These are phyloP conservation scores for Apostichopus japonicus DNA, from an alignment of 35 echinoderm and acorn worm species.

Conservation along the genomic window DNA sequence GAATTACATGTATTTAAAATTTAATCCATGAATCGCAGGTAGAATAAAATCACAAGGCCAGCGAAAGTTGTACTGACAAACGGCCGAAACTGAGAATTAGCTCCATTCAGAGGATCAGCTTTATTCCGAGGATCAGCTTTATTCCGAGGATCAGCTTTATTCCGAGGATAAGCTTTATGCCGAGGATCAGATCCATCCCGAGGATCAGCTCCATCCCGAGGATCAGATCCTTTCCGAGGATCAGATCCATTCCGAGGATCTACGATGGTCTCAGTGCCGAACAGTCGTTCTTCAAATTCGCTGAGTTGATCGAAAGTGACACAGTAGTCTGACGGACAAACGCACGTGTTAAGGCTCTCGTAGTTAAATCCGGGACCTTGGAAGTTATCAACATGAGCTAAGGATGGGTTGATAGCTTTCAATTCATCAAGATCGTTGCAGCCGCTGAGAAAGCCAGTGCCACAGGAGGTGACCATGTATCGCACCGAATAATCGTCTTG, in stretches of 20 bases:
- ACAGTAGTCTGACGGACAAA: constrained; percentile 1
- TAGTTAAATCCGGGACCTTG: neutral
- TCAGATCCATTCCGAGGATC: neutral
- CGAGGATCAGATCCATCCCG: too few relatives aligned
- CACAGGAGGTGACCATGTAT: neutral
- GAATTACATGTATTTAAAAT: too few relatives aligned
- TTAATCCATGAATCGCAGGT: too few relatives aligned
- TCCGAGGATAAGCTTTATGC: too few relatives aligned
- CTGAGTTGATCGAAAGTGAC: neutral
- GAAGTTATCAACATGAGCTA: neutral
- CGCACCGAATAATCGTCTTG: neutral
- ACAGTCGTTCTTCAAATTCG: neutral
- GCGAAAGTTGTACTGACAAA: too few relatives aligned
- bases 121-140: too few relatives aligned
- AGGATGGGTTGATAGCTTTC: neutral
- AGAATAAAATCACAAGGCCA: too few relatives aligned
- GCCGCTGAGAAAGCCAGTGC: neutral
- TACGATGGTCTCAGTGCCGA: neutral
- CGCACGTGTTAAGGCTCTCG: constrained; percentile 10
- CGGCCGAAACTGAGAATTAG: neutral
- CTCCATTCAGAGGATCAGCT: too few relatives aligned
- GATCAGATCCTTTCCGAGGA: too few relatives aligned
- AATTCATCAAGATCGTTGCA: neutral
- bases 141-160: too few relatives aligned
- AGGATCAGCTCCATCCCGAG: too few relatives aligned